Conservation (phyloP, 2,113 vertebrate genomes). For the Pluvianellus socialis region DNA sequence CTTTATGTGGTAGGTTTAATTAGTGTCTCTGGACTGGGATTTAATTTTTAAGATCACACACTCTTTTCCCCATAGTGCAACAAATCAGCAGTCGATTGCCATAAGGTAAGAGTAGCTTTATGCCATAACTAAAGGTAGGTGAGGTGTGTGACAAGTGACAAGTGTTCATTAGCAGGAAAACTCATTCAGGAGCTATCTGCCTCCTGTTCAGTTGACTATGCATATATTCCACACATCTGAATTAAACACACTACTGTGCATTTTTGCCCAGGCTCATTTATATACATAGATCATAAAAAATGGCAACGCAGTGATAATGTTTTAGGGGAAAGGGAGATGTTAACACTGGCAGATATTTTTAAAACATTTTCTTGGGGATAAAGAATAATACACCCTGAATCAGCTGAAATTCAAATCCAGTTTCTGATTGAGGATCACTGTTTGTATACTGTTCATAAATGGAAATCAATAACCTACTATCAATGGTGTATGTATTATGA, state of each 20-base stretch:
- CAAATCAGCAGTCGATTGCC: neutral
- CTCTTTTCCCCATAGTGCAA: neutral
- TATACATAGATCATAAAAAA: neutral
- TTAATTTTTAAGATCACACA: neutral
- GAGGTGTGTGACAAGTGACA: neutral
- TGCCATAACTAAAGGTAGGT: neutral
- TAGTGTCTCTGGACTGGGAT: neutral
- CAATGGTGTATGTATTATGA: neutral
- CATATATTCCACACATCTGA: neutral
- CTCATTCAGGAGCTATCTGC: neutral
- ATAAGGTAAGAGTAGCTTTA: neutral
- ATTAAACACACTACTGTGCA: neutral
- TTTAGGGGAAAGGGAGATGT: neutral
- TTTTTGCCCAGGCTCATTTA: neutral
- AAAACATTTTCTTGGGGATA: neutral
- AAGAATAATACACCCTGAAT: neutral
- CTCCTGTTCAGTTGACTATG: neutral
- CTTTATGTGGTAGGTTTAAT: neutral
- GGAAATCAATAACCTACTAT: neutral
- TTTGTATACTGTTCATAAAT: neutral
- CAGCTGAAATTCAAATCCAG: neutral
- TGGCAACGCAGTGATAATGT: neutral
- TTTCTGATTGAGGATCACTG: neutral
- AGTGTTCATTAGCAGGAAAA: neutral
- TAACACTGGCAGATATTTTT: neutral